phyloP scores from a whole-genome alignment of 2,888 invertebrate species.

The Orthosia gracilis region DNA sequence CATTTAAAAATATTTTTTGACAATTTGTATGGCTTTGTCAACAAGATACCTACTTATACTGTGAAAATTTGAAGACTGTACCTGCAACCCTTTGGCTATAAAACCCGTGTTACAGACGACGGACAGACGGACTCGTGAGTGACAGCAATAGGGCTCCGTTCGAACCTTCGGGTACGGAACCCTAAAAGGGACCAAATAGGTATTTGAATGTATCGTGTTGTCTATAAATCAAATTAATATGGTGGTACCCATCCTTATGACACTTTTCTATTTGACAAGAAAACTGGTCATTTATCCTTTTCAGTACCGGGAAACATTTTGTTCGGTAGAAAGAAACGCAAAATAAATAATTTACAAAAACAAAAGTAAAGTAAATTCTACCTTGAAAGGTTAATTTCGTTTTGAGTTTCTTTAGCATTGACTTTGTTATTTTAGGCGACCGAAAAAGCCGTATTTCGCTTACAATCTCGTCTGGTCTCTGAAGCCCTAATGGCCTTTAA shows the following conservation, averaged over 20 bases:
- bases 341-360: constrained; percentile 3
- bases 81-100: too few species aligned
- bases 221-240: neutral
- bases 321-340: neutral
- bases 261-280: neutral
- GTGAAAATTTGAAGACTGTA: too few species aligned
- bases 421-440: constrained; percentile 15
- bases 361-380: neutral
- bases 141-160: too few species aligned
- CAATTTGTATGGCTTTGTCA: too few species aligned
- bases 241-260: neutral
- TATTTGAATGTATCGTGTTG: neutral
- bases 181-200: neutral
- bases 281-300: neutral
- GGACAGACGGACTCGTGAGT: too few species aligned
- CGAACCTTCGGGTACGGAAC: too few species aligned
- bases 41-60: too few species aligned
- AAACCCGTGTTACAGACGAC: too few species aligned
- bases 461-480: constrained; percentile 14
- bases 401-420: constrained; percentile 16
- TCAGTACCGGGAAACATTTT: constrained; percentile 1
- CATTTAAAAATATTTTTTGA: too few species aligned
- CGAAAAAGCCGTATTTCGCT: constrained; percentile 9
- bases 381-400: constrained; percentile 26
- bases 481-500: constrained; percentile 27